Evolutionary conservation across 1,140 invertebrate genomes (phyloP), one percentile per base, ranked within the genome.

Genomic region (Caligus rogercresseyi): DNA sequence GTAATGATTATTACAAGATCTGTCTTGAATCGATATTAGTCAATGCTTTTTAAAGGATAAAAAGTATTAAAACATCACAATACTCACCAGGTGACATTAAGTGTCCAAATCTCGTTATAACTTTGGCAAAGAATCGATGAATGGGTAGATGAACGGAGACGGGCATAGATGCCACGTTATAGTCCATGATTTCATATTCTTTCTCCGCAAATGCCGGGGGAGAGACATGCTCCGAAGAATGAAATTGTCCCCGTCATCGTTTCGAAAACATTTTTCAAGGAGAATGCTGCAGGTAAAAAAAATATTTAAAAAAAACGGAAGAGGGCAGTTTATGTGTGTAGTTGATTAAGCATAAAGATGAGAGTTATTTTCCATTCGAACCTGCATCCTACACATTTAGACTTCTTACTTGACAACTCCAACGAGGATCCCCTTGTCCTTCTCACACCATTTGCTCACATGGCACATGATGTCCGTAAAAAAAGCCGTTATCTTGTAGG

Each of bases 121-220:
- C 76, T 0, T 87, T 91, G 21, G 89, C 85, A 59, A 93, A 76
- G 70, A 94, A 85, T 56, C 91, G 76, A 0, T 87, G 87, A 14
- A 96, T 74, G 0, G 90, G 89, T 60, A 92, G 76, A 74, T 96
- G 91, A 67, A 98, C 89, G 0, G 92, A 96, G 0, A 96, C 85
- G 0, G 85, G 82, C 67, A 87, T 80, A 1, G 78, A 73, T 0
- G 87, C 76, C 0, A 98, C 90, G 72, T 97, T 90, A 74, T 95
- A 97, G 53, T 85, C 81, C 1, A 94, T 66, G 16, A 69, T 75
- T 77, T n/a, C 57, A 25, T 51, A 66, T 52, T 13, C 13, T 61
- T 63, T 23, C 53, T 23, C 21, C 21, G 3, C 19, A 15, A 18
- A 52, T 2, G 13, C 13, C 7, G 31, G 31, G 31, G n/a, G 31